phyloP scores from a whole-genome alignment of 2,888 invertebrate genomes.

The Magallana nippona region DNA sequence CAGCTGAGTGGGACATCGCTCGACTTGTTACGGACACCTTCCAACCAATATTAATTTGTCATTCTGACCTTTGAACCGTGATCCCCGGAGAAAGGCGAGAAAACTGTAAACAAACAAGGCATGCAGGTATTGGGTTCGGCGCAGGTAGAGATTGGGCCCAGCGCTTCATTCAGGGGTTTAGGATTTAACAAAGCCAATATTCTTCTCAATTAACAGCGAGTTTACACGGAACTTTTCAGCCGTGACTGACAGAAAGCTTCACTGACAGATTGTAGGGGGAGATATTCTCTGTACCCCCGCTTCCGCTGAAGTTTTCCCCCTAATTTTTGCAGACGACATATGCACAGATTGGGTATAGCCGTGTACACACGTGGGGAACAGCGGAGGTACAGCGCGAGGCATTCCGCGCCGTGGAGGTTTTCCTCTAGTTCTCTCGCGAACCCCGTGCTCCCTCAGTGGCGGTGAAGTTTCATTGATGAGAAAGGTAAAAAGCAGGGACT shows the following conservation, averaged over 20 bases:
- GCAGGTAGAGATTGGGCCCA: not conserved
- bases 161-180: not conserved
- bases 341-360: constrained; percentile 7
- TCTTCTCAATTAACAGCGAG: not conserved
- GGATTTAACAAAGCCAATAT: constrained; percentile 17
- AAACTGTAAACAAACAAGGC: constrained; percentile 22
- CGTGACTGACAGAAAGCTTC: constrained; percentile 16
- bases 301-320: not conserved
- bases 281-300: not conserved
- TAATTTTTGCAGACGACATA: constrained; percentile 7
- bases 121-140: not conserved
- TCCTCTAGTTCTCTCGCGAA: no score
- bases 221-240: not conserved
- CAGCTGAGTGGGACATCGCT: no score
- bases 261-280: not conserved
- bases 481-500: no score
- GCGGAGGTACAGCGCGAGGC: no score
- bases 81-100: not conserved
- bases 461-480: no score
- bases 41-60: not conserved
- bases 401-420: no score
- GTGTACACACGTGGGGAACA: not conserved
- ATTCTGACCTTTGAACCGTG: not conserved
- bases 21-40: no score
- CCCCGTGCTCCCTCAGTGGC: no score